These are phyloP conservation scores for Gallinago nigripennis DNA, from an alignment of 2,797 vertebrate species.

Conservation along the genomic window DNA sequence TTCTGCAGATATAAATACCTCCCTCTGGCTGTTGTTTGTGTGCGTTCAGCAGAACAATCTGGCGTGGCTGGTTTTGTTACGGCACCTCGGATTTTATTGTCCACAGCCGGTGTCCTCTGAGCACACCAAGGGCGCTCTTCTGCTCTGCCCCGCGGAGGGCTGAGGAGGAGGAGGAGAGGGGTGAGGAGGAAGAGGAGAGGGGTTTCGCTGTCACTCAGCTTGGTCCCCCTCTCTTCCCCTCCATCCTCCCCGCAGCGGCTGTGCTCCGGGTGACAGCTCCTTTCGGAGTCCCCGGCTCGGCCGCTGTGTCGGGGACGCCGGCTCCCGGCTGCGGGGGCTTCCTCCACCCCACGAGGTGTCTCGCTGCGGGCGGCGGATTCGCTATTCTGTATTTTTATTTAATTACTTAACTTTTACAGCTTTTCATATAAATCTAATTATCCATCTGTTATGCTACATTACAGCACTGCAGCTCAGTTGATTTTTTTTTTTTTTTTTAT, in stretches of 20 bases:
- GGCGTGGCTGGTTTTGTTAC: background rate
- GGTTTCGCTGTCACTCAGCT: background rate
- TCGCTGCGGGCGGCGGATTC: conserved; percentile 30
- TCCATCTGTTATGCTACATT: conserved; percentile 70
- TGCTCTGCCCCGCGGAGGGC: background rate
- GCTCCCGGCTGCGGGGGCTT: background rate
- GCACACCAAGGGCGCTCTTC: background rate
- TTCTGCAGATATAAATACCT: background rate
- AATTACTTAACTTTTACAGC: conserved; percentile 71
- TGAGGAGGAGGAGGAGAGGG: background rate
- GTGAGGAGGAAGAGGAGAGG: background rate
- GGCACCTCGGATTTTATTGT: background rate
- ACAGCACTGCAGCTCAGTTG: conserved; percentile 8
- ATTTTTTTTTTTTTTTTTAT: background rate
- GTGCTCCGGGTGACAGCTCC: background rate
- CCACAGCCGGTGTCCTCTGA: background rate
- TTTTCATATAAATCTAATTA: conserved; percentile 72
- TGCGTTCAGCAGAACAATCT: background rate
- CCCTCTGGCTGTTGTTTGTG: background rate
- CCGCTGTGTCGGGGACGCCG: background rate
- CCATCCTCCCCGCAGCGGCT: background rate
- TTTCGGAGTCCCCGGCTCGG: background rate
- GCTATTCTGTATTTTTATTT: conserved; percentile 71
- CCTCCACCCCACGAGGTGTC: conserved; percentile 15
- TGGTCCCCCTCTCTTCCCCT: background rate